These are phyloP conservation scores for Mobula birostris DNA, from an alignment of 2,113 vertebrate genomes.

Conservation along the genomic window DNA sequence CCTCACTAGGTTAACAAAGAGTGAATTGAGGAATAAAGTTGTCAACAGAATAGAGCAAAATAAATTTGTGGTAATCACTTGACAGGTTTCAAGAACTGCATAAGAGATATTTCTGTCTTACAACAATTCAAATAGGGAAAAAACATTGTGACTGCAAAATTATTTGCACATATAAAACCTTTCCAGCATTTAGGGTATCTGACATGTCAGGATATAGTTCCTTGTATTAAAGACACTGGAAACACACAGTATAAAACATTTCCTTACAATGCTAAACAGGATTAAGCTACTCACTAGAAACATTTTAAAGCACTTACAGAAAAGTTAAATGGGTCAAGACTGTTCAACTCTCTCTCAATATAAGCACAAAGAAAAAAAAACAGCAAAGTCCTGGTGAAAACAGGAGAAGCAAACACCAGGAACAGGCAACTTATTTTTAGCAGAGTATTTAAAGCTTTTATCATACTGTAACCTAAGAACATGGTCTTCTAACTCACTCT, in stretches of 20 bases:
- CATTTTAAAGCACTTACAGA: not conserved
- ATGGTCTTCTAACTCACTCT: not conserved
- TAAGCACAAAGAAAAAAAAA: not conserved
- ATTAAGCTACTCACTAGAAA: not conserved
- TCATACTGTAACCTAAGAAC: not conserved
- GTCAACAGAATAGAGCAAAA: not conserved
- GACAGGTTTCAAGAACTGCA: not conserved
- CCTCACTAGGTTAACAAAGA: not conserved
- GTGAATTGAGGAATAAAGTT: not conserved
- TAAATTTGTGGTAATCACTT: not conserved
- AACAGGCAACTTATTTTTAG: not conserved
- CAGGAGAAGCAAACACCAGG: not conserved
- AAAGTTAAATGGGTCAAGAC: not conserved
- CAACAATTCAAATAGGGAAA: not conserved
- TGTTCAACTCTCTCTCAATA: not conserved
- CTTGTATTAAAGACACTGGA: not conserved
- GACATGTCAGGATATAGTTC: not conserved
- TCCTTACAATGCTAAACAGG: not conserved
- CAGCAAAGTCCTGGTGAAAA: not conserved
- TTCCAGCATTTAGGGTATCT: not conserved
- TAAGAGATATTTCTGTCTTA: not conserved
- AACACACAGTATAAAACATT: not conserved
- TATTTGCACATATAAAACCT: not conserved
- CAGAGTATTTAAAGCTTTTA: not conserved
- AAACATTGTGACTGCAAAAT: not conserved